Evolutionary conservation across 2,888 invertebrate species (phyloP).

Genomic region (Erebia palarica): DNA sequence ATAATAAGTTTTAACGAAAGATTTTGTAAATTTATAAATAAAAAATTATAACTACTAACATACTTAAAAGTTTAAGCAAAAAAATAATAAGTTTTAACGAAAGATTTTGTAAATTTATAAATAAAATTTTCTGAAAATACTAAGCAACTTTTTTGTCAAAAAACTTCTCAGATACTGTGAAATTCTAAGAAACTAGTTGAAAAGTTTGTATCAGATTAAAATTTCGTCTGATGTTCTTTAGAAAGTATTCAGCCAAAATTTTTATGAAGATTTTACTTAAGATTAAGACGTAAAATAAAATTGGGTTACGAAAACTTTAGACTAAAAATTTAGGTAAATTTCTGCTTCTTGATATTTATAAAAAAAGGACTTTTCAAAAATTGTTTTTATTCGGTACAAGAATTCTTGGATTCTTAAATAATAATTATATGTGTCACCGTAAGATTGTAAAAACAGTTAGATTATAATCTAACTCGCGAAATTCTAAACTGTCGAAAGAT

Average conservation of each 20-base stretch:
- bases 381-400: no score
- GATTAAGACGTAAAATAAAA: background rate
- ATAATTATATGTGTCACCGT: no score
- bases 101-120: background rate
- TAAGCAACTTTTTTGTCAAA: background rate
- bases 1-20: background rate
- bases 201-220: constrained; percentile 13
- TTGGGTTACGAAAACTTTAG: background rate
- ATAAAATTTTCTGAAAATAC: background rate
- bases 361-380: no score
- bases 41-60: background rate
- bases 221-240: background rate
- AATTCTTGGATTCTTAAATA: no score
- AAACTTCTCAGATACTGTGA: background rate
- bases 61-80: background rate
- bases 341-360: no score
- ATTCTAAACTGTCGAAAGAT: no score
- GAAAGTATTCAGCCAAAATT: background rate
- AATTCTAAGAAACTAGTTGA: constrained; percentile 6
- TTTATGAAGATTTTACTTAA: background rate
- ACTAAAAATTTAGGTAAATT: background rate
- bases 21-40: no score
- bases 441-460: no score
- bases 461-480: no score
- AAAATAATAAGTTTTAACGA: background rate